Evolutionary conservation across 2,113 vertebrate genomes (phyloP), one percentile per base, ranked within the genome.

Genomic region (Gopherus evgoodei): DNA sequence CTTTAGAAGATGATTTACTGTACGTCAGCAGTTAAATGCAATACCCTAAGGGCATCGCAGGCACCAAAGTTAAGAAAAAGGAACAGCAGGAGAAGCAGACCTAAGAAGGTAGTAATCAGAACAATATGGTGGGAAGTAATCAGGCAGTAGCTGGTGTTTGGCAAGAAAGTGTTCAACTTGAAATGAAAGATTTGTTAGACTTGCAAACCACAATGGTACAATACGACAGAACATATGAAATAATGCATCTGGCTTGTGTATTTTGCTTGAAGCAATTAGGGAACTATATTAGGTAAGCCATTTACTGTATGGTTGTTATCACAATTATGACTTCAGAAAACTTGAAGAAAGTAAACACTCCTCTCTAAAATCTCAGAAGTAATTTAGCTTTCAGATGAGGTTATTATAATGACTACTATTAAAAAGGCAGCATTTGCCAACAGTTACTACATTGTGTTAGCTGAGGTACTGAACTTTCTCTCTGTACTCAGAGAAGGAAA

Each of bases 201-300:
- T 98, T 97, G 94, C 89, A 98, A 98, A 98, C 97, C 97, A 95
- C 96, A 98, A 94, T 97, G 97, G 96, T 98, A 97, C 97, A 98
- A 96, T 16, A 78, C 89, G 97, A 98, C 86, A 95, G 90, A 97
- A 97, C 54, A 96, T 96, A 98, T 97, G 98, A 98, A 98, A 98
- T 91, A 98, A 98, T 97, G 96, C 98, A 98, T 99, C 98, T 98
- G 98, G 96, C 88, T 98, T 97, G 86, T 90, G 97, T 97, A 97
- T 97, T 96, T 97, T 97, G 97, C 90, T 97, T 97, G 96, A 98
- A 97, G 97, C 97, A 98, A 98, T 98, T 98, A 98, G 98, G 81
- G 86, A 95, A 92, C 86, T 2, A 19, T 44, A 89, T 81, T 12
- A 90, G 29, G 42, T 54, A 83, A 25, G 35, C 62, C 24, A 35